Base-by-base conservation (phyloP, 2,113 vertebrate genomes). In the Ceyx cyanopectus region DNA sequence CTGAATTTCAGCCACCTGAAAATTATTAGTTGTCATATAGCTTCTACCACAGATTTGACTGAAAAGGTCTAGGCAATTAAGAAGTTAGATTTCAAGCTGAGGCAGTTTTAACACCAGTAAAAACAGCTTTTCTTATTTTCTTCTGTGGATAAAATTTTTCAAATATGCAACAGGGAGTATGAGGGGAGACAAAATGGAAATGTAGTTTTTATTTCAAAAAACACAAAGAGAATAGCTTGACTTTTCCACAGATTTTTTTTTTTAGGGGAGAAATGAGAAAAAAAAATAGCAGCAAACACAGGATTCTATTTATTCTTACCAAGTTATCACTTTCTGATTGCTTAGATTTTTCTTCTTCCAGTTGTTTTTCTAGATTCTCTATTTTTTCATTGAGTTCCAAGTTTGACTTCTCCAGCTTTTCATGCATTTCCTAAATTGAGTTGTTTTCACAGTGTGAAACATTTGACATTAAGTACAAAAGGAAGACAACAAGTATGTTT, bases 1-100 rank as follows among this genome's bases (percentile, higher is more conserved):
- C 89, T 98, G 97, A 51, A 98, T 97, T 65, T 97, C 97, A 66
- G 90, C 85, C 95, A 99, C 97, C 99, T 99, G 95, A 96, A 98
- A 97, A 81, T 94, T 12, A 93, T 80, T 73, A 85, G 29, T 74
- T 83, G 77, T 92, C 66, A 96, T 66, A 84, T 9, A 85, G 37
- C 9, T 81, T 92, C 41, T 84, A 81, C 65, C 48, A 90, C 18
- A 82, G 62, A 61, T 74, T 43, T 94, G 21, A 84, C 54, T 85
- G 32, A 76, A 69, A 85, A 69, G 13, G 27, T 80, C 81, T 54
- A 82, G 8, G 46, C 46, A 87, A 80, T 51, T 82, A 50, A 68
- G 79, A 92, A 76, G 56, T 14, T 16, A 14, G 62, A 46, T 79
- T 91, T 74, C 19, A 67, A 74, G 60, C n/a, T 45, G 10, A 70